phyloP scores from a whole-genome alignment of 37 sponge, comb jelly and placozoan genomes.

The Eunapius fragilis region DNA sequence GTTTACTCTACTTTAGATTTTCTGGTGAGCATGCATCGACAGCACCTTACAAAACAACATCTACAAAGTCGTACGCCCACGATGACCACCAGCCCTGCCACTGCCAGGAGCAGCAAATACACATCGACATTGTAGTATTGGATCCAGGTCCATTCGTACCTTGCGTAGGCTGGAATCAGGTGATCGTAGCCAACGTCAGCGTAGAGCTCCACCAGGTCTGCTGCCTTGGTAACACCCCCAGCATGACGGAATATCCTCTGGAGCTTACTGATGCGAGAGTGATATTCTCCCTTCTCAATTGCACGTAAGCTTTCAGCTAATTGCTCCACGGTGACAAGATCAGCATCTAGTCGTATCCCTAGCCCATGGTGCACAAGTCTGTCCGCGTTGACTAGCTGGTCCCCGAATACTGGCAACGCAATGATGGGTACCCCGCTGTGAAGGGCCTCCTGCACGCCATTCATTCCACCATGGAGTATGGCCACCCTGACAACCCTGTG shows the following conservation, averaged over 20 bases:
- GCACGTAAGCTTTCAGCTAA: slow-evolving; percentile 9
- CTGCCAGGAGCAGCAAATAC: neutral
- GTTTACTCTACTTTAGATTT: neutral
- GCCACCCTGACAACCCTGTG: slow-evolving; percentile 38
- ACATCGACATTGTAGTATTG: slow-evolving; percentile 65
- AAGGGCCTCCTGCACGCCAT: slow-evolving; percentile 69
- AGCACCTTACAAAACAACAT: neutral
- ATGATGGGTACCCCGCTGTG: slow-evolving; percentile 60
- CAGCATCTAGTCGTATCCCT: neutral
- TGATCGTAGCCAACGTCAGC: slow-evolving; percentile 51
- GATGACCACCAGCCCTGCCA: neutral
- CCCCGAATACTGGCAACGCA: slow-evolving; percentile 14
- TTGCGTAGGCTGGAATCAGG: slow-evolving; percentile 63
- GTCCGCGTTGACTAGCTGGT: slow-evolving; percentile 34
- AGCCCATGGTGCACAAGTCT: slow-evolving; percentile 13
- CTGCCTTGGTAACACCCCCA: slow-evolving; percentile 46
- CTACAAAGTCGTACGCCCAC: neutral
- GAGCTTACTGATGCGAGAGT: slow-evolving; percentile 2
- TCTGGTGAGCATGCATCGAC: neutral
- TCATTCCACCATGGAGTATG: slow-evolving; percentile 68
- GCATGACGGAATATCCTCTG: slow-evolving; percentile 24
- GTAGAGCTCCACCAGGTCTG: slow-evolving; percentile 61
- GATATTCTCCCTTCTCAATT: slow-evolving; percentile 10
- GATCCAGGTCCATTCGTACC: slow-evolving; percentile 64
- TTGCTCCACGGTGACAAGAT: neutral